These are phyloP conservation scores for Ganaspis sp. DNA, from an alignment of 1,140 invertebrate genomes.

Conservation along the genomic window DNA sequence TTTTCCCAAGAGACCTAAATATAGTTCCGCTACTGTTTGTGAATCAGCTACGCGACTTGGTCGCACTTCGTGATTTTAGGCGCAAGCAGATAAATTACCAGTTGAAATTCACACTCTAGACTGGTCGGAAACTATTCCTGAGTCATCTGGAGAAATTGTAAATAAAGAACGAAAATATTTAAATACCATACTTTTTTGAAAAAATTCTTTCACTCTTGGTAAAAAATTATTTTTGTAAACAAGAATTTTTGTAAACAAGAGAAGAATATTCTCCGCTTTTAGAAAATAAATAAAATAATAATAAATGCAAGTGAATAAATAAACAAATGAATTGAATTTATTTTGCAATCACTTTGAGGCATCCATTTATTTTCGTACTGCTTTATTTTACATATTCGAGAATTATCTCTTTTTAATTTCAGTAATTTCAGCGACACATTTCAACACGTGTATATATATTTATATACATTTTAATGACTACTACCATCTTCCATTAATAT, in stretches of 20 bases:
- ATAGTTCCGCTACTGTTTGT: constrained; percentile 59
- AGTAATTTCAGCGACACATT: background rate
- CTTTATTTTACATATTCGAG: too few relatives aligned
- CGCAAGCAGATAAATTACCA: constrained; percentile 48
- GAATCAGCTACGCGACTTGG: constrained; percentile 51
- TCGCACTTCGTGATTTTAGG: constrained; percentile 51
- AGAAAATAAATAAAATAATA: too few relatives aligned
- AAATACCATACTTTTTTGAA: too few relatives aligned
- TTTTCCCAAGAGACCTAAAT: constrained; percentile 68
- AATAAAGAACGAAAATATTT: background rate
- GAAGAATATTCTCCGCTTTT: too few relatives aligned
- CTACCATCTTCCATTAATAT: constrained; percentile 1
- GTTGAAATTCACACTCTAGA: constrained; percentile 26
- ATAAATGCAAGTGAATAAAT: too few relatives aligned
- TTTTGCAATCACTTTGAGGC: too few relatives aligned
- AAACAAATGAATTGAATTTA: too few relatives aligned
- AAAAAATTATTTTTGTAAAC: too few relatives aligned
- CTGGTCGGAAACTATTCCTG: background rate
- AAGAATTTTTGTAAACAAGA: too few relatives aligned
- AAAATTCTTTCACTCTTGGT: too few relatives aligned
- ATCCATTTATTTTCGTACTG: too few relatives aligned
- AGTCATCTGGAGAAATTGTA: background rate
- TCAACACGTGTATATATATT: background rate
- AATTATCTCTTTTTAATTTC: background rate
- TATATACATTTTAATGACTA: background rate